Base-by-base conservation (phyloP, 2,797 vertebrate species). In the Platyrinchus mystaceus region DNA sequence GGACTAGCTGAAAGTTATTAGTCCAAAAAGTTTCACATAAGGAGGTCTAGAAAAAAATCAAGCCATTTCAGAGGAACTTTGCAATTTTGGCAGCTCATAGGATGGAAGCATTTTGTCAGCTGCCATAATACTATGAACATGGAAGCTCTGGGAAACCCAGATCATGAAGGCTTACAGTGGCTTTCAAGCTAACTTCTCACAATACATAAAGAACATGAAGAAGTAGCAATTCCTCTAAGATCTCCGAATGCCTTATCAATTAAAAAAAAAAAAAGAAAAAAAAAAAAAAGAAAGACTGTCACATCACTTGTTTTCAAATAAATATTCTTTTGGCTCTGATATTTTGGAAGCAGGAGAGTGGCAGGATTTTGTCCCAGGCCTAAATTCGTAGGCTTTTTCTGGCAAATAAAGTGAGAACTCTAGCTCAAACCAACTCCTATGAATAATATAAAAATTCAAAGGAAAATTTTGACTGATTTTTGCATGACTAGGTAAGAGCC, bases 371-470 rank as follows among this genome's bases (percentile, higher is more conserved):
- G 12, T 91, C 46, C 83, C 22, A 56, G 55, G n/a, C n/a, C 36
- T 52, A 58, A 93, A 86, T 56, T 53, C 32, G 18, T 9, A 7
- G 44, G 2, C 0, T 67, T 70, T 75, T 22, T 84, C 46, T 84
- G 41, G 30, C 43, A 37, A 39, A 79, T 75, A 44, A 73, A 94
- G 34, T 50, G n/a, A 88, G 59, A 84, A 73, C 52, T 89, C 36
- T 41, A 89, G 56, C 13, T 82, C 55, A 60, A 93, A 85, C 50
- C 14, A 75, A 67, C 15, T n/a, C 12, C 58, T 67, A 37, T 36
- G 79, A 94, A 96, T 70, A 86, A 87, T 39, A 81, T 9, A 92
- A 95, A 84, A 27, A 93, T 53, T 75, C 59, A 96, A 79, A 78
- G 58, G 30, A 91, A 88, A 87, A 34, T 36, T 69, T 60, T 52